Percentiles rank a stretch among this genome's conserved stretches.
Evolutionary conservation across 2,888 invertebrate species (phyloP).

Genomic region (Eupithecia inturbata): DNA sequence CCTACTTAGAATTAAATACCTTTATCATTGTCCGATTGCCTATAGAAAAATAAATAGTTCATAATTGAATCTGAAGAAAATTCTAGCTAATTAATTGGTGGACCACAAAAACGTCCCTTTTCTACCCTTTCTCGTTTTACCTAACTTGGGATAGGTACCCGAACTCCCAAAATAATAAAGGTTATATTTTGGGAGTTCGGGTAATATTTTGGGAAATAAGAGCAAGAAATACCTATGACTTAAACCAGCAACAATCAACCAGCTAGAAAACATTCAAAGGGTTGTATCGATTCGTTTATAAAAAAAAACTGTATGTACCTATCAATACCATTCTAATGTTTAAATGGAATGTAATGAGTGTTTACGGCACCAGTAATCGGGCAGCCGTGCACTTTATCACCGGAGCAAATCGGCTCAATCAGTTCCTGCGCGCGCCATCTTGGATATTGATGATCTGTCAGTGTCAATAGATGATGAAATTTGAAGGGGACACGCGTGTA

Average conservation of each 20-base stretch:
- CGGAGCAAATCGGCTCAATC: conserved; percentile 66
- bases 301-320: background rate
- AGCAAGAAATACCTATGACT: background rate
- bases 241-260: background rate
- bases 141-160: too few relatives aligned
- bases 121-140: background rate
- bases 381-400: conserved; percentile 81
- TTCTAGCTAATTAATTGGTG: background rate
- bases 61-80: background rate
- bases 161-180: too few relatives aligned
- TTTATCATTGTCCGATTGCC: background rate
- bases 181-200: too few relatives aligned
- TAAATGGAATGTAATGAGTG: conserved; percentile 67
- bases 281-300: background rate
- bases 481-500: background rate
- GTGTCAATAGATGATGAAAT: conserved; percentile 35
- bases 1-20: too few relatives aligned
- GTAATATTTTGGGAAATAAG: background rate
- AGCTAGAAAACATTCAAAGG: conserved; percentile 13
- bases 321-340: conserved; percentile 23
- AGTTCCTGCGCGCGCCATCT: conserved; percentile 44
- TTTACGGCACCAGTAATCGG: conserved; percentile 70
- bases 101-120: background rate
- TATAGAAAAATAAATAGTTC: background rate
- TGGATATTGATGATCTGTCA: conserved; percentile 63